Evolutionary conservation across 1,140 invertebrate genomes (phyloP).

Genomic region (Augochlora pura): DNA sequence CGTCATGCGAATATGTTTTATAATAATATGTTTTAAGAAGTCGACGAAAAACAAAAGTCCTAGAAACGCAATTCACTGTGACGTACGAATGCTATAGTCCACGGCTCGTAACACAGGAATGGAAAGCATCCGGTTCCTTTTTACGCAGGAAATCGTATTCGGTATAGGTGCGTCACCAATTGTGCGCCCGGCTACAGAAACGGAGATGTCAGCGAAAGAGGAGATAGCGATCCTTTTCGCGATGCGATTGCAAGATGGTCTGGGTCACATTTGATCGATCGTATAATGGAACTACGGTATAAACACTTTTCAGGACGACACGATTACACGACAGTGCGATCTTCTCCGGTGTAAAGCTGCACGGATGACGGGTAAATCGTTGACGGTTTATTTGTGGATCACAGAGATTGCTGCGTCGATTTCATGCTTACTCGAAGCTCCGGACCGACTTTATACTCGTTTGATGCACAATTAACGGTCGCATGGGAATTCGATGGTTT

Average conservation of each 20-base stretch:
- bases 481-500: not conserved
- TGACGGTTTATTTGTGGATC: not conserved
- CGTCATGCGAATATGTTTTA: too few relatives aligned
- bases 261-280: slow-evolving; percentile 21
- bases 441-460: not conserved
- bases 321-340: not conserved
- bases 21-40: too few relatives aligned
- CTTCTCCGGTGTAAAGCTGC: not conserved
- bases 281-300: not conserved
- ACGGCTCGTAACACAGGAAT: too few relatives aligned
- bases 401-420: not conserved
- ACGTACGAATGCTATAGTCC: too few relatives aligned
- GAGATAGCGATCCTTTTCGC: not conserved
- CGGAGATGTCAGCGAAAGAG: slow-evolving; percentile 5
- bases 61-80: too few relatives aligned
- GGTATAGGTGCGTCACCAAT: too few relatives aligned
- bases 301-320: not conserved
- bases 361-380: not conserved
- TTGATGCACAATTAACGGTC: not conserved
- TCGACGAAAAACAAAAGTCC: too few relatives aligned
- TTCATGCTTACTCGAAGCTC: not conserved
- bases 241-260: not conserved
- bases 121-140: not conserved
- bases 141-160: not conserved
- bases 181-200: not conserved